Base-by-base conservation (phyloP, 2,797 vertebrate species). In the Macrochelys suwanniensis region DNA sequence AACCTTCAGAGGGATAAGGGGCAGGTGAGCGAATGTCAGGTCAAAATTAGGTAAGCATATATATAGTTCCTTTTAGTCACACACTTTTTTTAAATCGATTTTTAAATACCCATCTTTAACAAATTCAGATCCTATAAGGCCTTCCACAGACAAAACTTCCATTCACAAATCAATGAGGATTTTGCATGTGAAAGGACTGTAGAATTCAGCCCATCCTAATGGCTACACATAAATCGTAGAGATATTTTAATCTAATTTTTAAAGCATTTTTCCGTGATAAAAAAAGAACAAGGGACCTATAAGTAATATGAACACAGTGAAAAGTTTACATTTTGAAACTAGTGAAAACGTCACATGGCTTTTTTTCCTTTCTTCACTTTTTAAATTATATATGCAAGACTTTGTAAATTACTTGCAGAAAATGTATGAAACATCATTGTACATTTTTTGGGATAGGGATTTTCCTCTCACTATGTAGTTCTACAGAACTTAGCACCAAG, bases 401-500 rank as follows among this genome's bases (percentile, higher is more conserved):
- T 92, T 92, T 89, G 80, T 74, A 74, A 92, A 94, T 93, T 97
- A 96, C 88, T 94, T 96, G 87, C 11, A 2, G 85, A 97, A 97
- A 95, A 88, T 87, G 65, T 93, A 94, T 91, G 88, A 92, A 97
- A 94, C 91, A 50, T 82, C 95, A 94, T 82, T 0, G 0, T 84
- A 95, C 97, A 95, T 94, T 97, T 95, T 89, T 96, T 87, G 93
- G 95, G 96, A 94, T 89, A 93, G 80, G 77, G 42, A 96, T 94
- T 95, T 90, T 90, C 89, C 71, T 95, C 87, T 95, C 88, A 92
- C 94, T 97, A 90, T 93, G 91, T 91, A 85, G 91, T 94, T 97
- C 92, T 95, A 90, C 94, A 93, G 96, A 94, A 96, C 92, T 96
- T 97, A 96, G 96, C 96, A 96, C 93, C 33, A 92, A 4, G 89